phyloP scores from a whole-genome alignment of 2,797 vertebrate genomes.

The Gallirallus australis region DNA sequence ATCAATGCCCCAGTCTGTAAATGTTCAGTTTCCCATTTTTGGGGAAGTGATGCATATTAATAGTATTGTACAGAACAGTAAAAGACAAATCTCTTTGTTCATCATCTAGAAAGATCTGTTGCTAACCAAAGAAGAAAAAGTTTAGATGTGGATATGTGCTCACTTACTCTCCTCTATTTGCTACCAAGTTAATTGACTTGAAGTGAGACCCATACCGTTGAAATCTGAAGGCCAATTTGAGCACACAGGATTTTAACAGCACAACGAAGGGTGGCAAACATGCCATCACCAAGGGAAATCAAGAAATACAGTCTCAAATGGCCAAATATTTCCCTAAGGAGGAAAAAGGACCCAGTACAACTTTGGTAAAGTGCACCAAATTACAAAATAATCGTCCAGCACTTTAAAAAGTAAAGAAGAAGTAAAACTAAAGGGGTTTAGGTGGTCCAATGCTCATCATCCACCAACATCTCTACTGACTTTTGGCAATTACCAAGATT shows the following conservation, averaged over 20 bases:
- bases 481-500: conserved; percentile 77
- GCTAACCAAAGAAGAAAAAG: neutral
- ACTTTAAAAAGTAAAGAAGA: conserved; percentile 21
- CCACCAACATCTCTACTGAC: conserved; percentile 49
- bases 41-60: neutral
- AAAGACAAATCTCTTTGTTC: neutral
- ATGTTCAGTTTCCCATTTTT: neutral
- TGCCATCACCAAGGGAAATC: neutral
- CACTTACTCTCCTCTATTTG: neutral
- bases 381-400: neutral
- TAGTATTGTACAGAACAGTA: neutral
- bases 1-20: neutral
- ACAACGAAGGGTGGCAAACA: neutral
- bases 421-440: conserved; percentile 28
- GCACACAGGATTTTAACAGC: neutral
- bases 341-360: neutral
- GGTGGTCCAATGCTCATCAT: conserved; percentile 23
- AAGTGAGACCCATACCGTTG: neutral
- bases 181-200: neutral
- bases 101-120: neutral
- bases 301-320: neutral
- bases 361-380: neutral
- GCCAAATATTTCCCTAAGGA: neutral
- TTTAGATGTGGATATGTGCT: neutral
- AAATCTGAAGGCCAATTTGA: neutral